These are phyloP conservation scores for Chrysolophus pictus DNA, from an alignment of 2,797 vertebrate genomes.

Conservation along the genomic window DNA sequence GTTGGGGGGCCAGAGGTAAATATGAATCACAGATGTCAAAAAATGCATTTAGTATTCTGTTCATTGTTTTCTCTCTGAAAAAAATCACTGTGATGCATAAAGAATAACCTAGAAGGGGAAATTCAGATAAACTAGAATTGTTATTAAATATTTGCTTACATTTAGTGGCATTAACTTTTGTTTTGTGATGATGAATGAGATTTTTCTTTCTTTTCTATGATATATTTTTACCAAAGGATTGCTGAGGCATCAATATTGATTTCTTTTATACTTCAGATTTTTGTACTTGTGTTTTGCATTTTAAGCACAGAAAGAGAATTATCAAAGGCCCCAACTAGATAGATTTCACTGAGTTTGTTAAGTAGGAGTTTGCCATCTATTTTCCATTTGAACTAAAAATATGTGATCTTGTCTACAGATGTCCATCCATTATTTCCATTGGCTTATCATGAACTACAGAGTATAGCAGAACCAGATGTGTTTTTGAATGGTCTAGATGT, in stretches of 20 bases:
- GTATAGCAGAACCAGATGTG: neutral
- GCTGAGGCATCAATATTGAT: neutral
- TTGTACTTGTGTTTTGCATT: neutral
- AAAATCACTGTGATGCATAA: neutral
- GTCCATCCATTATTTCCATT: neutral
- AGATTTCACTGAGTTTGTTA: slow-evolving; percentile 5
- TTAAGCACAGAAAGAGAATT: neutral
- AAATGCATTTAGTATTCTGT: neutral
- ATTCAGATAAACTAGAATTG: neutral
- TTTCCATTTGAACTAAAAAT: slow-evolving; percentile 29
- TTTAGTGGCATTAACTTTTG: neutral
- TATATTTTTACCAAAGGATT: neutral
- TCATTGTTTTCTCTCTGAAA: neutral
- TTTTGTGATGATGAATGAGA: neutral
- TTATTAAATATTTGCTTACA: neutral
- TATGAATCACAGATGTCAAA: neutral
- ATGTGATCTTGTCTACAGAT: neutral
- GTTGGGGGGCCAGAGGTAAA: slow-evolving; percentile 16
- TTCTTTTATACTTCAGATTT: neutral
- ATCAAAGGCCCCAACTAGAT: neutral
- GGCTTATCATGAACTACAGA: neutral
- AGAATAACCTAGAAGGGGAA: neutral
- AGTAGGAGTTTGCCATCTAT: neutral
- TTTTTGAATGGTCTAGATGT: neutral
- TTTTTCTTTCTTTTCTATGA: neutral